phyloP scores from a whole-genome alignment of 2,888 invertebrate genomes.

The Diarsia brunnea region DNA sequence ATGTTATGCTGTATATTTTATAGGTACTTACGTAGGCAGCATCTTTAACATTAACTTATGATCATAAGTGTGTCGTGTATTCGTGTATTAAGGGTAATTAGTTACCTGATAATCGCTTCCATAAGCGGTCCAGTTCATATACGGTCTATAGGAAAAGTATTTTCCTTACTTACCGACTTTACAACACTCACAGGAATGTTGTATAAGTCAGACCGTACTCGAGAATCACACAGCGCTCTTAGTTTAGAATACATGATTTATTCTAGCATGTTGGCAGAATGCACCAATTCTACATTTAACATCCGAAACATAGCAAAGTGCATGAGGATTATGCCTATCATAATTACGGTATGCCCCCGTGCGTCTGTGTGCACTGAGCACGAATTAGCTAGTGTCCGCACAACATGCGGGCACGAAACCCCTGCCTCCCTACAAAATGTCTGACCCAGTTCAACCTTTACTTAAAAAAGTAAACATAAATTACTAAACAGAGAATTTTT shows the following conservation, averaged over 20 bases:
- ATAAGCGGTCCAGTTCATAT: not conserved
- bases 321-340: conserved; percentile 50
- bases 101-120: not conserved
- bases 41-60: not conserved
- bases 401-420: conserved; percentile 33
- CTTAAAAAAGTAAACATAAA: conserved; percentile 26
- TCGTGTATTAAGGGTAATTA: not conserved
- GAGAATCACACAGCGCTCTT: not conserved
- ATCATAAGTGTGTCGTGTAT: not conserved
- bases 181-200: not conserved
- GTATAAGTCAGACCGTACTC: not conserved
- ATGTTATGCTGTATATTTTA: conserved; percentile 8
- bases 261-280: conserved; percentile 1
- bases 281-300: conserved; percentile 26
- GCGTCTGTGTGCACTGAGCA: conserved; percentile 29
- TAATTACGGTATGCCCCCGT: conserved; percentile 40
- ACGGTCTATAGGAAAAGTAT: not conserved
- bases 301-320: conserved; percentile 24
- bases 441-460: conserved; percentile 41
- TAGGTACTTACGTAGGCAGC: not conserved
- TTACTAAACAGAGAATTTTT: conserved; percentile 27
- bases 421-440: conserved; percentile 30
- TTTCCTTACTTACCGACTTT: too few species aligned
- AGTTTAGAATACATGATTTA: conserved; percentile 7
- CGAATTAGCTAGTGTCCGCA: conserved; percentile 39